A percentile compares a stretch with the other conserved stretches of the same genome.
Evolutionary conservation across 2,797 vertebrate species (phyloP).

Genomic region (Darevskia nairensis): DNA sequence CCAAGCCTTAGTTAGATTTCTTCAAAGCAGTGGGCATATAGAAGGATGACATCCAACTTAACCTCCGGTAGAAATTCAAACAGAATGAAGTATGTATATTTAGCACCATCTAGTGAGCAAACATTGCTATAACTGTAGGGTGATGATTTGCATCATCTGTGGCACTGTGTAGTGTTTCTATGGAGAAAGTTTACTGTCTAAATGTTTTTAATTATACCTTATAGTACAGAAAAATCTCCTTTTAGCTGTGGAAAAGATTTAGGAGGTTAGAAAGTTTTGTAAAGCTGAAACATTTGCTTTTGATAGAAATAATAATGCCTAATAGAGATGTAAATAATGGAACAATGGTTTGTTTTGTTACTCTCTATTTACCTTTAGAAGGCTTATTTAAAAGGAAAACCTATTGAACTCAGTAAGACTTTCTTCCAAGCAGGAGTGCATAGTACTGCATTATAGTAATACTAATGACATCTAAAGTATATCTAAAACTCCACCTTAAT

Average conservation of each 20-base stretch:
- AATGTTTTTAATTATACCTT: not conserved
- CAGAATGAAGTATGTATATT: not conserved
- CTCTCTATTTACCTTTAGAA: not conserved
- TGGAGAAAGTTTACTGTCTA: not conserved
- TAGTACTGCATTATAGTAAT: not conserved
- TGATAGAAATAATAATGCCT: not conserved
- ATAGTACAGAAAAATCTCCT: not conserved
- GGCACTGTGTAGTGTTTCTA: not conserved
- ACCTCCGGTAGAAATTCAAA: not conserved
- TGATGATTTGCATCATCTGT: not conserved
- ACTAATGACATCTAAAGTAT: not conserved
- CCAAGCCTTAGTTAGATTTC: too few relatives aligned
- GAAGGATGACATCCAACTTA: not conserved
- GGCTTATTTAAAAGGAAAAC: too few relatives aligned
- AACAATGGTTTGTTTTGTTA: constrained; percentile 9
- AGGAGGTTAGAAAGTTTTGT: not conserved
- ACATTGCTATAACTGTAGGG: not conserved
- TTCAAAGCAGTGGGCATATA: not conserved
- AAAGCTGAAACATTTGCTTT: not conserved
- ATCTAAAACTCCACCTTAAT: not conserved
- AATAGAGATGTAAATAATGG: not conserved
- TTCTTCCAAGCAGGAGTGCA: too few relatives aligned
- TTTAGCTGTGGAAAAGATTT: not conserved
- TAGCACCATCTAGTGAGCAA: constrained; percentile 60
- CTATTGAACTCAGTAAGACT: not conserved